Conservation (phyloP, 2,113 vertebrate species). For the Choloepus hoffmanni region DNA sequence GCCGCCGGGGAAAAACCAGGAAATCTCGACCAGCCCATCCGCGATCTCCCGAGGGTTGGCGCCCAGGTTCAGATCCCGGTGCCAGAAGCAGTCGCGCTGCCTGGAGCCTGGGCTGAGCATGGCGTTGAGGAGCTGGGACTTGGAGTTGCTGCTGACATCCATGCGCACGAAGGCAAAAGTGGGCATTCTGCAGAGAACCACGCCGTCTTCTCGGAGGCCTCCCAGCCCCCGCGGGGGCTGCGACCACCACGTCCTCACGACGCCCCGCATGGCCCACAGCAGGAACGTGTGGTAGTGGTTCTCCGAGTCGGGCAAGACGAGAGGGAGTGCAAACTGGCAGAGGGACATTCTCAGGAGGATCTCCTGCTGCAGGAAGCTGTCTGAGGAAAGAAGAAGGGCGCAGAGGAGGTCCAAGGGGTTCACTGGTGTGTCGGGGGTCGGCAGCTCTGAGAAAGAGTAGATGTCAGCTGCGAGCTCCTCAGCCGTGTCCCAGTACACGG, state of each 20-base stretch:
- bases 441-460: conserved; percentile 78
- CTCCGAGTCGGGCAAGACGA: conserved; percentile 87
- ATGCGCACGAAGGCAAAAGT: conserved; percentile 89
- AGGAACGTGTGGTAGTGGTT: conserved; percentile 84
- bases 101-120: conserved; percentile 86
- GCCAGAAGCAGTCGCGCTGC: conserved; percentile 87
- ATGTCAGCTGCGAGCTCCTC: conserved; percentile 72
- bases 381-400: conserved; percentile 87
- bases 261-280: conserved; percentile 89
- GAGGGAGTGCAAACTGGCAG: conserved; percentile 92
- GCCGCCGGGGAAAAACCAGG: conserved; percentile 88
- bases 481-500: conserved; percentile 66
- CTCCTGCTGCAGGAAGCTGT: conserved; percentile 90
- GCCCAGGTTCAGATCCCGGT: conserved; percentile 84
- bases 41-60: conserved; percentile 85
- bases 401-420: conserved; percentile 89
- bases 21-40: conserved; percentile 89
- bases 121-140: conserved; percentile 89
- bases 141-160: conserved; percentile 88
- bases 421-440: conserved; percentile 62
- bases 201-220: conserved; percentile 72
- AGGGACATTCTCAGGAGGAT: conserved; percentile 88
- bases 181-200: conserved; percentile 85
- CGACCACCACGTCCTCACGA: conserved; percentile 86
- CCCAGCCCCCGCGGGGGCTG: conserved; percentile 69